Base-by-base conservation (phyloP, 2,113 vertebrate genomes). In the Notothenia coriiceps region DNA sequence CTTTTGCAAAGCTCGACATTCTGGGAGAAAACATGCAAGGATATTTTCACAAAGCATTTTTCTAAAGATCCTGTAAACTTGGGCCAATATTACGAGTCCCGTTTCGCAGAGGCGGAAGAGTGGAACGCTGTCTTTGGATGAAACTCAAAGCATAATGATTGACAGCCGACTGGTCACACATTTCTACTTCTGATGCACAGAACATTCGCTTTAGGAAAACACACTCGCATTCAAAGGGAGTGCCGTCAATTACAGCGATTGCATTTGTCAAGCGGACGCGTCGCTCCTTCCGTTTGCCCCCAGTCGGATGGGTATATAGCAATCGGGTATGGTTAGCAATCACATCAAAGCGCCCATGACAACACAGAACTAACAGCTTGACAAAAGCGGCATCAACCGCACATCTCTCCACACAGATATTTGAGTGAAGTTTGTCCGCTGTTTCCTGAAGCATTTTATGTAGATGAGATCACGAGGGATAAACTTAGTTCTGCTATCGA, bases 331-430 rank as follows among this genome's bases (percentile, higher is more conserved):
- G n/a, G n/a, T n/a, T n/a, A n/a, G 80, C 84, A 81, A 83, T 61
- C 74, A 8, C 74, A 64, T 86, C 84, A 87, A 71, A 88, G 70
- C 60, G 49, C 49, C 60, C 54, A 54, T 69, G 88, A 85, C 86
- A 71, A 83, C 54, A 4, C 55, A 47, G 55, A 81, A 82, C 69
- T 43, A 89, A 85, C 86, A 86, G 77, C 77, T 78, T 50, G 77
- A 84, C 82, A 82, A 88, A 83, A 69, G 75, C 70, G 13, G 77
- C 74, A 79, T 75, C 71, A 70, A 81, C 71, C 62, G 70, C 68
- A 9, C 63, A 71, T 67, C 77, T 67, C 77, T 75, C 60, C 54
- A 52, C 56, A 52, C 43, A 50, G 61, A 51, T 60, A 49, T 57
- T 46, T 0, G 18, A 11, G 13, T 60, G 40, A 20, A 69, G 66